Evolutionary conservation across 2,113 vertebrate species (phyloP), one percentile per base, ranked within the genome.

Genomic region (Xenus cinereus): DNA sequence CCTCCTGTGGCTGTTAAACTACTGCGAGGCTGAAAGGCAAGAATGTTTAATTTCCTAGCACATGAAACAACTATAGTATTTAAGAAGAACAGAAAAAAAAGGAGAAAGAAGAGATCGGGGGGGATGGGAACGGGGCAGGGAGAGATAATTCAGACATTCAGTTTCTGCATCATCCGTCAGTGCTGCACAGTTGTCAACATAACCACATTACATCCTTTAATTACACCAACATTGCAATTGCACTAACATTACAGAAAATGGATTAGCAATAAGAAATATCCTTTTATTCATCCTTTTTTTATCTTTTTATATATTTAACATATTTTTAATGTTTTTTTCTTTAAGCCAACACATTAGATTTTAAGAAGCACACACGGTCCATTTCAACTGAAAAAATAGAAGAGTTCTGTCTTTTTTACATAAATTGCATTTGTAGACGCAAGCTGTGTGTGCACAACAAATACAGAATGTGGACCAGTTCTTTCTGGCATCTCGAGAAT

Each of bases 21-120:
- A 74, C 56, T 51, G 64, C 77, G 96, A 67, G n/a, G 69, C 87
- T 89, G 85, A 90, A 98, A 96, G 46, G 41, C 67, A 96, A 89
- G 50, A 78, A 84, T 24, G n/a, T 72, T 97, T 95, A 96, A 69
- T 94, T 90, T 95, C 75, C 76, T 82, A 78, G 78, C 50, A 92
- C 30, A 56, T 19, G 14, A 87, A 71, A 69, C 33, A 93, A 62
- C 15, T 33, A 23, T 48, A 69, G 72, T 24, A 71, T 84, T 95
- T 71, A 83, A 63, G 57, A 20, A 77, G 60, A 46, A 64, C 17
- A 62, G 43, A 66, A 72, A 66, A 73, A 86, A 89, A 63, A 6
- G 67, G 33, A 71, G 26, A 91, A 81, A 67, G 67, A 87, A 91
- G 27, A 46, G 14, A 53, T 7, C 8, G 6, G 8, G 5, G 2